Conservation (phyloP, 2,113 vertebrate genomes). For the Bufo gargarizans region DNA sequence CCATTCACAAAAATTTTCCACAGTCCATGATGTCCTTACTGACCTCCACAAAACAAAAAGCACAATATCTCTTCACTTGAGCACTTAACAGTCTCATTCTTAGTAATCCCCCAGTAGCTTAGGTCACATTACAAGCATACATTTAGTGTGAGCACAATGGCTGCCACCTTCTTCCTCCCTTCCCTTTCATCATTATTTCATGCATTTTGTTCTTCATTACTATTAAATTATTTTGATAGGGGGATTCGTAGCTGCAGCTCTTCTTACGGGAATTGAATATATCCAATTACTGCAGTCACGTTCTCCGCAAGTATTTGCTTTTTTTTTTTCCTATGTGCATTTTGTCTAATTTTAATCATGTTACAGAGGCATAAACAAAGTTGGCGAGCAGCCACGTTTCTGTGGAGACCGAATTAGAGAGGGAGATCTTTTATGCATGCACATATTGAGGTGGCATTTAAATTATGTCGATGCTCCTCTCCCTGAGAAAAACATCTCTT, state of each 20-base stretch:
- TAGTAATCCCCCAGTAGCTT: slow-evolving; percentile 16
- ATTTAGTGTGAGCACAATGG: background rate
- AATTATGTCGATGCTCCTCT: slow-evolving; percentile 56
- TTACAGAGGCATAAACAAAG: slow-evolving; percentile 54
- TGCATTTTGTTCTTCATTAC: slow-evolving; percentile 25
- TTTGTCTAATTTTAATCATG: slow-evolving; percentile 56
- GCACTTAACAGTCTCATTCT: background rate
- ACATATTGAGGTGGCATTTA: slow-evolving; percentile 59
- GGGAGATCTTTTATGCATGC: slow-evolving; percentile 53
- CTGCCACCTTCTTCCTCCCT: slow-evolving; percentile 10
- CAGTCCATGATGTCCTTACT: background rate
- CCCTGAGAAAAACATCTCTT: slow-evolving; percentile 46
- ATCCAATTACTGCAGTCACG: slow-evolving; percentile 29
- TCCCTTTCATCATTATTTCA: slow-evolving; percentile 40
- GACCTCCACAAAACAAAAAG: background rate
- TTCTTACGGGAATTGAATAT: slow-evolving; percentile 46
- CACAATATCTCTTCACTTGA: background rate
- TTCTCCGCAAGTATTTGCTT: slow-evolving; percentile 42
- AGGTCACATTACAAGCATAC: slow-evolving; percentile 21
- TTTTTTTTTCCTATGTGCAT: slow-evolving; percentile 36
- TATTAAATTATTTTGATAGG: slow-evolving; percentile 36
- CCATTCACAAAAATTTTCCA: background rate
- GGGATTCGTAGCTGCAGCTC: background rate
- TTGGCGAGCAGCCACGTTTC: slow-evolving; percentile 52
- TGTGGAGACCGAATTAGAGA: slow-evolving; percentile 51